Evolutionary conservation across 1,140 invertebrate genomes (phyloP).

Genomic region (Aporrectodea caliginosa): DNA sequence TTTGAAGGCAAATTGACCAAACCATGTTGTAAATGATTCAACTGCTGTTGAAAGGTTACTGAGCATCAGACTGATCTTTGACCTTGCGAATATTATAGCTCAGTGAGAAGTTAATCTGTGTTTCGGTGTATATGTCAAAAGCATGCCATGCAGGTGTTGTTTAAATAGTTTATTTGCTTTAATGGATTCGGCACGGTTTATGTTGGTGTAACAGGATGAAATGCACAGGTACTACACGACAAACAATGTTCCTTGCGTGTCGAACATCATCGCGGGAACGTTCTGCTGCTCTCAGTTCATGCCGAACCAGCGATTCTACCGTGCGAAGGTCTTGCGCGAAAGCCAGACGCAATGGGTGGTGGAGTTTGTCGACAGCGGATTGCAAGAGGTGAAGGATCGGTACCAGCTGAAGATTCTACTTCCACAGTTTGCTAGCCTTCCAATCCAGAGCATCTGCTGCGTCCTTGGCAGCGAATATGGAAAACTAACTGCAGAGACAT

Average conservation of each 20-base stretch:
- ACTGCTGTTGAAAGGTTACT: no score
- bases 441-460: slow-evolving; percentile 71
- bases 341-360: slow-evolving; percentile 50
- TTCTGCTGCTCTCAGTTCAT: slow-evolving; percentile 66
- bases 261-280: not conserved
- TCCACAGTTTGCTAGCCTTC: slow-evolving; percentile 61
- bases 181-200: not conserved
- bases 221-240: not conserved
- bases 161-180: slow-evolving; percentile 10
- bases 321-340: slow-evolving; percentile 60
- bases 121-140: no score
- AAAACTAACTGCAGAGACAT: slow-evolving; percentile 4
- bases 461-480: slow-evolving; percentile 56
- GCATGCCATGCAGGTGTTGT: no score
- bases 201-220: slow-evolving; percentile 16
- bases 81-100: no score
- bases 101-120: no score
- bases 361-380: slow-evolving; percentile 72
- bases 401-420: slow-evolving; percentile 42
- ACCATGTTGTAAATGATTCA: no score
- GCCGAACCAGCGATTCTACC: slow-evolving; percentile 66
- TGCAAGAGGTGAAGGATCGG: slow-evolving; percentile 59
- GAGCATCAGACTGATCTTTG: no score
- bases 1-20: no score
- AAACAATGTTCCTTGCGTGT: slow-evolving; percentile 6